Evolutionary conservation across 2,888 invertebrate genomes (phyloP).

Genomic region (Rotaria macrura): DNA sequence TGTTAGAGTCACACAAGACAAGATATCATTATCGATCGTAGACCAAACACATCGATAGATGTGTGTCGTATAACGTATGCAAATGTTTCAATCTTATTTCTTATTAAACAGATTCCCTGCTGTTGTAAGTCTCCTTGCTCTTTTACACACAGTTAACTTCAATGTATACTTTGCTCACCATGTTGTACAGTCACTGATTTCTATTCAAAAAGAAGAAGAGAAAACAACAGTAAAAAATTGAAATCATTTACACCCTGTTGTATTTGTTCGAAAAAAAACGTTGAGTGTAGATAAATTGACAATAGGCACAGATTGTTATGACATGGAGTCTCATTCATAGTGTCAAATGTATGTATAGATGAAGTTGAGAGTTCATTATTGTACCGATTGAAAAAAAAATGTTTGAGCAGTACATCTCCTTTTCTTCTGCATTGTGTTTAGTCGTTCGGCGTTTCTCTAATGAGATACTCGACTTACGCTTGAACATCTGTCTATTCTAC

Average conservation of each 20-base stretch:
- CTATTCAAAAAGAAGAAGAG: too few species aligned
- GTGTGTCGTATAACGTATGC: not conserved
- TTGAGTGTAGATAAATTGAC: not conserved
- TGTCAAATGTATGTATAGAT: not conserved
- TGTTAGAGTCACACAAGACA: not conserved
- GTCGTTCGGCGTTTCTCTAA: not conserved
- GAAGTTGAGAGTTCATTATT: not conserved
- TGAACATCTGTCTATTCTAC: conserved; percentile 1
- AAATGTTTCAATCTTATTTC: not conserved
- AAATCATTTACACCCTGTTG: not conserved
- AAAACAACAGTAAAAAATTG: too few species aligned
- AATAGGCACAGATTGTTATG: not conserved
- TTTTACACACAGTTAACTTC: conserved; percentile 15
- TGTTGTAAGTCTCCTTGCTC: not conserved
- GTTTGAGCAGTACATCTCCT: not conserved
- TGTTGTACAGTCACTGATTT: not conserved
- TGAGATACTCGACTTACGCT: conserved; percentile 10
- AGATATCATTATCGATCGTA: not conserved
- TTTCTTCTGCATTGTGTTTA: not conserved
- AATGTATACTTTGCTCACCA: not conserved
- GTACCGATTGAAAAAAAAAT: not conserved
- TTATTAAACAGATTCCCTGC: not conserved
- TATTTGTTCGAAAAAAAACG: not conserved
- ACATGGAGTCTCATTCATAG: not conserved
- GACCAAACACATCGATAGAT: not conserved